Evolutionary conservation across 2,888 invertebrate genomes (phyloP).

Genomic region (Acronicta aceris): DNA sequence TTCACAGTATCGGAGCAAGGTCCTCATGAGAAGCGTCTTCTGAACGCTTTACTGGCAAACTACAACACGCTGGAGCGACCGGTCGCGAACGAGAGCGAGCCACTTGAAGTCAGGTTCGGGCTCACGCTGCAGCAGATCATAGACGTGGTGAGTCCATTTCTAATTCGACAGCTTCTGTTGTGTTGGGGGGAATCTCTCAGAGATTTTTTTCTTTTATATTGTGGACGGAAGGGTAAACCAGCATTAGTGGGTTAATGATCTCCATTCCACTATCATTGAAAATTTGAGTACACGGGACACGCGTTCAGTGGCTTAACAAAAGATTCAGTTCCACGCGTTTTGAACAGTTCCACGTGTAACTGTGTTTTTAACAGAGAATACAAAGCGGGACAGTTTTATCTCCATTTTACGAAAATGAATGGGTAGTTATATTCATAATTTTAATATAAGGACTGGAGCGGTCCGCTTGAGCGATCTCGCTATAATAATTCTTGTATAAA

Average conservation of each 20-base stretch:
- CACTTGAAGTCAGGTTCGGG: conserved; percentile 96
- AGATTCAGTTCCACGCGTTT: too few species aligned
- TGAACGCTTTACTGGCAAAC: conserved; percentile 94
- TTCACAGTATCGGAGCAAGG: conserved; percentile 95
- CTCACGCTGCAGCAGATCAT: conserved; percentile 97
- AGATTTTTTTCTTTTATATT: neutral
- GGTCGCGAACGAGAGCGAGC: conserved; percentile 97
- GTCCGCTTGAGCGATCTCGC: conserved; percentile 27
- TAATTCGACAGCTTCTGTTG: conserved; percentile 26
- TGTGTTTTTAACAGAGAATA: conserved; percentile 25
- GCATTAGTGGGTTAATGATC: too few species aligned
- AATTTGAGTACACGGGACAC: too few species aligned
- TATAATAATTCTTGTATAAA: conserved; percentile 30
- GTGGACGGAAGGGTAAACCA: too few species aligned
- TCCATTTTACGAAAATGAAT: conserved; percentile 27
- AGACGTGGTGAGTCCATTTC: conserved; percentile 94
- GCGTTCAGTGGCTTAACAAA: too few species aligned
- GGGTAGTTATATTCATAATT: conserved; percentile 49
- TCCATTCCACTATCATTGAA: too few species aligned
- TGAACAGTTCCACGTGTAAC: conserved; percentile 4
- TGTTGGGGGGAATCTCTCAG: conserved; percentile 34
- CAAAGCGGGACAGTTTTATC: conserved; percentile 28
- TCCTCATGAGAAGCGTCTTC: conserved; percentile 95
- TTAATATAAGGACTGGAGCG: conserved; percentile 37
- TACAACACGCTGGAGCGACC: conserved; percentile 97